Conservation (phyloP, 2,113 vertebrate species). For the Rostratula benghalensis region DNA sequence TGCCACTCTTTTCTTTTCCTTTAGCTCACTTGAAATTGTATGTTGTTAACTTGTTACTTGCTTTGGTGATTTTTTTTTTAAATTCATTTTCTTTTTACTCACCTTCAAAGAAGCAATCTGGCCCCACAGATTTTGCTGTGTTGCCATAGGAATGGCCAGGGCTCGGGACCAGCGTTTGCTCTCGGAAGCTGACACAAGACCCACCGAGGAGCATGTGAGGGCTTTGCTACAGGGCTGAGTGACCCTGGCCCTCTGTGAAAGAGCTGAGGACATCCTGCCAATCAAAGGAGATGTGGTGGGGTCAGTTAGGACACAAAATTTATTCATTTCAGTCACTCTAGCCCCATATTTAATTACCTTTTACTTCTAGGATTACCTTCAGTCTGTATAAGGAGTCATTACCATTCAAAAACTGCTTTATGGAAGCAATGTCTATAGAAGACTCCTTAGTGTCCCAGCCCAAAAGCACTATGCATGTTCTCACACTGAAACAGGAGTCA, state of each 20-base stretch:
- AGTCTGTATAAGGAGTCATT: not conserved
- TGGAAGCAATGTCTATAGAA: not conserved
- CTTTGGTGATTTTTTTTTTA: slow-evolving; percentile 26
- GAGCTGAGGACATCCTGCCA: not conserved
- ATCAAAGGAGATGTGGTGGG: not conserved
- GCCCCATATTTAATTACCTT: not conserved
- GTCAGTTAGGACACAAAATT: not conserved
- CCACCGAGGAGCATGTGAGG: accelerated
- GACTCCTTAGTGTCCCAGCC: not conserved
- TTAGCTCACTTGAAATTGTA: slow-evolving; percentile 6
- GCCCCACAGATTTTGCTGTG: not conserved
- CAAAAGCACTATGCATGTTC: not conserved
- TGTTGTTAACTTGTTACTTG: not conserved
- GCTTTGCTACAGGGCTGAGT: not conserved
- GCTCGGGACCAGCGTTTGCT: not conserved
- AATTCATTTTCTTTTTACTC: not conserved
- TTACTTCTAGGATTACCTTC: not conserved
- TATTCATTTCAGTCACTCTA: not conserved
- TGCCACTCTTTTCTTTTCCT: slow-evolving; percentile 16
- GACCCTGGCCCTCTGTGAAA: not conserved
- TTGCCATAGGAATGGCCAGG: not conserved
- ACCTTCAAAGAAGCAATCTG: slow-evolving; percentile 49
- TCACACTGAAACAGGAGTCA: not conserved
- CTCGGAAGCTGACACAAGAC: not conserved
- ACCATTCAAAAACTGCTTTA: not conserved